Percentiles rank a stretch among this genome's conserved stretches.
These are phyloP conservation scores for Aphelenchoides besseyi DNA, from an alignment of 1,140 invertebrate species.

Conservation along the genomic window DNA sequence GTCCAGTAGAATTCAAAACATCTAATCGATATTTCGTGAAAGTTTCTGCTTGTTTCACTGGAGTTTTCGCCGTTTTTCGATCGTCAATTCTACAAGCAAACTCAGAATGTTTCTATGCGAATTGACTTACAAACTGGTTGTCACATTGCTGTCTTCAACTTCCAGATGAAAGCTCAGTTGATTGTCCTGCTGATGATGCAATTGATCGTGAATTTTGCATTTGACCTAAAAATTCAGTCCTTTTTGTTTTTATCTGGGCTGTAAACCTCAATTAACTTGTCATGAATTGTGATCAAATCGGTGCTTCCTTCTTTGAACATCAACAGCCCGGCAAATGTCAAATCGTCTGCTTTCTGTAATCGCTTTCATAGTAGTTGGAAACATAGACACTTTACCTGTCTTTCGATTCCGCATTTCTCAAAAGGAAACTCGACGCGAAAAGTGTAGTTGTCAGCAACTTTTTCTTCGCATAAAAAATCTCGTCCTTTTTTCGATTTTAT, in stretches of 20 bases:
- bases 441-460: constrained; percentile 32
- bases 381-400: constrained; percentile 27
- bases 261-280: constrained; percentile 34
- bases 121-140: neutral
- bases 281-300: constrained; percentile 33
- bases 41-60: constrained; percentile 1
- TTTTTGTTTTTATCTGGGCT: neutral
- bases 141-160: constrained; percentile 13
- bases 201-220: constrained; percentile 24
- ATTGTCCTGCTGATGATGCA: constrained; percentile 20
- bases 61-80: neutral
- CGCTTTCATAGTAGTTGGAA: no score
- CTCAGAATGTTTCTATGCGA: neutral
- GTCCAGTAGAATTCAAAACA: constrained; percentile 12
- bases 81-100: no score
- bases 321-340: constrained; percentile 25
- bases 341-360: no score
- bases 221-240: constrained; percentile 23
- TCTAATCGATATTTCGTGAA: constrained; percentile 12
- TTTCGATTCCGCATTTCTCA: constrained; percentile 29
- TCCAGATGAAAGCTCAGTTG: neutral
- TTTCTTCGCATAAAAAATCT: constrained; percentile 22
- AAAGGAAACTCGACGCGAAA: constrained; percentile 28
- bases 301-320: constrained; percentile 40
- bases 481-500: constrained; percentile 29